Percentiles rank a stretch among this genome's conserved stretches.
Conservation (phyloP, 2,888 invertebrate genomes). For the Lumbricus terrestris region DNA sequence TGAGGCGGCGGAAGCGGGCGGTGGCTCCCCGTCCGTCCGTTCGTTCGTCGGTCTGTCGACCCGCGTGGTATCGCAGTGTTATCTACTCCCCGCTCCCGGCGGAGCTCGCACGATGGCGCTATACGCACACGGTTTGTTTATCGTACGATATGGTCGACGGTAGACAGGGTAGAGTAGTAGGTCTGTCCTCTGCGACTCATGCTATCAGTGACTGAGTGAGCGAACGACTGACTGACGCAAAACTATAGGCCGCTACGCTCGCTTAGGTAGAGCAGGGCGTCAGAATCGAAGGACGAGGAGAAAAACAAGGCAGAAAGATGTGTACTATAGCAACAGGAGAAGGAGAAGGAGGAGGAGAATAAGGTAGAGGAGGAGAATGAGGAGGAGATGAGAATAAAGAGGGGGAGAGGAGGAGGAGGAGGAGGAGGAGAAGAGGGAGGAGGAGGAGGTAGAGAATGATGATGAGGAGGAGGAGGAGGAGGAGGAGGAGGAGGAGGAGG, state of each 20-base stretch:
- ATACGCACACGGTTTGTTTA: background rate
- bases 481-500: background rate
- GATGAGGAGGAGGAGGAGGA: background rate
- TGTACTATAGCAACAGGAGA: background rate
- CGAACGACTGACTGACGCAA: background rate
- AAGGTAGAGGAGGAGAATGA: background rate
- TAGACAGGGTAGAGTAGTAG: no score
- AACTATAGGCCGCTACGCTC: background rate
- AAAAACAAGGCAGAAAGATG: background rate
- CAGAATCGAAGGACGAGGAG: background rate
- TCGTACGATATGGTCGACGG: background rate
- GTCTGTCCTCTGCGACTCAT: constrained; percentile 3
- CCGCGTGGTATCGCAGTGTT: background rate
- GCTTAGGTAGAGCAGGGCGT: background rate
- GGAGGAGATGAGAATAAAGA: background rate
- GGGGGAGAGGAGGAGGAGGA: background rate
- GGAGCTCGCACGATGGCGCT: background rate
- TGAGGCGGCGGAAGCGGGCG: background rate
- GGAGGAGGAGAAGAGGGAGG: background rate
- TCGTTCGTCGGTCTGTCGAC: background rate
- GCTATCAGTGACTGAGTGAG: background rate
- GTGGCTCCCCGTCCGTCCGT: background rate
- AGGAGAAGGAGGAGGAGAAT: background rate
- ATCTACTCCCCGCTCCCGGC: background rate
- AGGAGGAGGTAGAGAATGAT: background rate